Conservation (phyloP, 1,140 invertebrate genomes). For the Ceratitis capitata region DNA sequence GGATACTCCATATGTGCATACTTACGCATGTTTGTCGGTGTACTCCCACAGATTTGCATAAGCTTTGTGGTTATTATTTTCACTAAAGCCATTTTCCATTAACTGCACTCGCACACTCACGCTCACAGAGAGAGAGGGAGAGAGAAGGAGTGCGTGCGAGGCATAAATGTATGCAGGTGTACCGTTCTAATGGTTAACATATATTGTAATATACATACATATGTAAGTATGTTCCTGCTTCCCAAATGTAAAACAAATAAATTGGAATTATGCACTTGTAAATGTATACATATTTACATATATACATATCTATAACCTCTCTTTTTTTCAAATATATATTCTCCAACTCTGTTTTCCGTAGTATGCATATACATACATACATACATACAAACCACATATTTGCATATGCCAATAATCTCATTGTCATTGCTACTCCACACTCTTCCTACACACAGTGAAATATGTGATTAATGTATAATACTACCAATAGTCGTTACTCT, state of each 20-base stretch:
- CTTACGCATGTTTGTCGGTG: not conserved
- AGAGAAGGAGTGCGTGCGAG: no score
- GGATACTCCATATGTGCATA: not conserved
- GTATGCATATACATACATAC: no score
- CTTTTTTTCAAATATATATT: no score
- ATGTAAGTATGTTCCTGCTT: not conserved
- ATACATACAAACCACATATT: no score
- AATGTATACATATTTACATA: no score
- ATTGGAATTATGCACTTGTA: not conserved
- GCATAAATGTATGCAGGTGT: no score
- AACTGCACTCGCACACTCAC: not conserved
- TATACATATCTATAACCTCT: not conserved
- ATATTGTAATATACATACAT: not conserved
- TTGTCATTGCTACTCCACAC: no score
- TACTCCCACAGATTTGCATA: conserved; percentile 60
- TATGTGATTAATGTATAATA: not conserved
- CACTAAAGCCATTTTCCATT: not conserved
- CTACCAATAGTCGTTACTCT: not conserved
- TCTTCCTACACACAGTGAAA: not conserved
- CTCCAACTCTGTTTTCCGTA: no score
- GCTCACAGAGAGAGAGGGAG: no score
- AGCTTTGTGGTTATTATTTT: conserved; percentile 48
- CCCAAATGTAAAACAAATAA: no score
- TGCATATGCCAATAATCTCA: no score
- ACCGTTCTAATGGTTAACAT: no score